These are phyloP conservation scores for Muscicapa striata DNA, from an alignment of 2,797 vertebrate species.

Conservation along the genomic window DNA sequence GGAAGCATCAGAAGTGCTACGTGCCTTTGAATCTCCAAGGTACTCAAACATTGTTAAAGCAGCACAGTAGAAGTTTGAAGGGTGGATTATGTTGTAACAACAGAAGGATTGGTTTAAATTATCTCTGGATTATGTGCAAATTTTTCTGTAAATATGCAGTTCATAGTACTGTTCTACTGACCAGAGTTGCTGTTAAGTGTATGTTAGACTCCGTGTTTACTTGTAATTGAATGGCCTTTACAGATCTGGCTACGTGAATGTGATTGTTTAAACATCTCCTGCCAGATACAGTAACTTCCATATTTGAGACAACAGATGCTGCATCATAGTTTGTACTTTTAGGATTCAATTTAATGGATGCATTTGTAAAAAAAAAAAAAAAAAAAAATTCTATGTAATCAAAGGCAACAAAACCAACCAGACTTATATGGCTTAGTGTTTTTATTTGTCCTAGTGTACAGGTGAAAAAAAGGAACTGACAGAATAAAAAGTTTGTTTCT, in stretches of 20 bases:
- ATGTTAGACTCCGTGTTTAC: neutral
- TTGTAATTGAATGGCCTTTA: neutral
- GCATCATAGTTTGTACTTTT: neutral
- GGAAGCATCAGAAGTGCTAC: neutral
- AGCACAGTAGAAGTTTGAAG: neutral
- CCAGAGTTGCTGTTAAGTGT: conserved; percentile 1
- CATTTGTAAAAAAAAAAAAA: neutral
- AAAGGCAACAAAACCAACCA: neutral
- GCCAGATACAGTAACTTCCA: neutral
- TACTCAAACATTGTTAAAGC: neutral
- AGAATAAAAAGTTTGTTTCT: conserved; percentile 23
- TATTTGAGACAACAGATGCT: conserved; percentile 9
- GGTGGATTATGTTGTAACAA: neutral
- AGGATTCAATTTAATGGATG: neutral
- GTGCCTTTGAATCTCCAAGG: neutral
- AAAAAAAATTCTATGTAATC: neutral
- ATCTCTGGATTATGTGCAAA: neutral
- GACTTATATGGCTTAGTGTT: neutral
- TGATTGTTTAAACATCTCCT: neutral
- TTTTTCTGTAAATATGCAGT: neutral
- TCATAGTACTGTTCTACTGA: neutral
- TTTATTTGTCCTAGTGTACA: conserved; percentile 28
- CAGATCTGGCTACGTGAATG: neutral
- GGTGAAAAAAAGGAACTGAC: neutral
- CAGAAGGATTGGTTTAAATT: neutral